A percentile compares a stretch with the other conserved stretches of the same genome.
Evolutionary conservation across 2,888 invertebrate genomes (phyloP).

Genomic region (Drosophila tanythrix): DNA sequence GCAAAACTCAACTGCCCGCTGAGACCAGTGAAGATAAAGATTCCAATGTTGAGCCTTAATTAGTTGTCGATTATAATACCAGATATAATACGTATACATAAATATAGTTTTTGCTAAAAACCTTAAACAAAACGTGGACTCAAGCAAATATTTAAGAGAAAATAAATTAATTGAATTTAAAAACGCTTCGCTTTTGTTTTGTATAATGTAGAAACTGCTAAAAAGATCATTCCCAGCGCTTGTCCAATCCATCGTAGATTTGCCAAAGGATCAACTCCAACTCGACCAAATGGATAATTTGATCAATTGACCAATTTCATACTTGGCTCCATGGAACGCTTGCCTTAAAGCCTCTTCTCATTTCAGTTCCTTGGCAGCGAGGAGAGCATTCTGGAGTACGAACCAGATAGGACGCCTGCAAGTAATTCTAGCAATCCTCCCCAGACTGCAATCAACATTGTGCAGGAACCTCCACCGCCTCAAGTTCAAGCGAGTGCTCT

Average conservation of each 20-base stretch:
- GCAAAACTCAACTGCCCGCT: conserved; percentile 48
- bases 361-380: conserved; percentile 92
- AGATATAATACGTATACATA: conserved; percentile 24
- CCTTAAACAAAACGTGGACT: conserved; percentile 68
- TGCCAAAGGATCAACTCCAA: conserved; percentile 11
- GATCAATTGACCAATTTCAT: neutral
- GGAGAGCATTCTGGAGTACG: conserved; percentile 92
- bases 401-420: conserved; percentile 85
- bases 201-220: conserved; percentile 32
- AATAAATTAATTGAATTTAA: conserved; percentile 63
- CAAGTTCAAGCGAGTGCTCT: conserved; percentile 56
- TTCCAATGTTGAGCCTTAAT: conserved; percentile 49
- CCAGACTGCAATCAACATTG: conserved; percentile 9
- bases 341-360: conserved; percentile 6
- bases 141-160: conserved; percentile 61
- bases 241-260: conserved; percentile 26
- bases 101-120: conserved; percentile 63
- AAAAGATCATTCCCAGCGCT: conserved; percentile 2
- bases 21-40: conserved; percentile 7
- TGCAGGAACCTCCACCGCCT: conserved; percentile 12
- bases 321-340: neutral
- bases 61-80: conserved; percentile 49
- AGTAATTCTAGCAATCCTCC: conserved; percentile 11
- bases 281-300: neutral
- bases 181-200: conserved; percentile 53